Evolutionary conservation across 2,113 vertebrate species (phyloP).

Genomic region (Aramus guarauna): DNA sequence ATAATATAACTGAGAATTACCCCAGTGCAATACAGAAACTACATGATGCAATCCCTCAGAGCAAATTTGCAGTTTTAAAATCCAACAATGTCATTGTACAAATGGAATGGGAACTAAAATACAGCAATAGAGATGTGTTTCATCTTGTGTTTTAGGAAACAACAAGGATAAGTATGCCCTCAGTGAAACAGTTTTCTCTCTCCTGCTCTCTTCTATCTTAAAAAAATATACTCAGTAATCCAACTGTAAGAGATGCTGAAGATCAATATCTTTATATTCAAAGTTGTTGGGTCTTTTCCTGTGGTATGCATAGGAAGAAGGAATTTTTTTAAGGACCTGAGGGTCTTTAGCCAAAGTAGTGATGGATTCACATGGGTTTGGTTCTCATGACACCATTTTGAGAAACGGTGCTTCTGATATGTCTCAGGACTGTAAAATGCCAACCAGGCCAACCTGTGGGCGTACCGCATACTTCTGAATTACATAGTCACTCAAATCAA

Average conservation of each 20-base stretch:
- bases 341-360: not conserved
- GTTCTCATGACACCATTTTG: not conserved
- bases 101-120: not conserved
- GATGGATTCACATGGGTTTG: not conserved
- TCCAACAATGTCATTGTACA: not conserved
- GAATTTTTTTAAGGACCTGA: not conserved
- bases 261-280: not conserved
- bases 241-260: not conserved
- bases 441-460: not conserved
- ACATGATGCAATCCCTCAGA: not conserved
- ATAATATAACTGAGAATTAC: conserved; percentile 6
- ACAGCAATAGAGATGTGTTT: conserved; percentile 29
- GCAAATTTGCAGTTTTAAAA: not conserved
- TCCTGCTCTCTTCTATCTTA: not conserved
- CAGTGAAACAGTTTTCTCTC: not conserved
- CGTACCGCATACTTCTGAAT: not conserved
- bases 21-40: not conserved
- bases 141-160: conserved; percentile 28
- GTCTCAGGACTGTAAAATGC: not conserved
- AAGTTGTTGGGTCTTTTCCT: not conserved
- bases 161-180: not conserved
- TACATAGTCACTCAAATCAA: not conserved
- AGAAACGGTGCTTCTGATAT: not conserved
- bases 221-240: not conserved
- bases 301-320: not conserved